phyloP scores from a whole-genome alignment of 2,113 vertebrate genomes.

The Calyptommatus sinebrachiatus region DNA sequence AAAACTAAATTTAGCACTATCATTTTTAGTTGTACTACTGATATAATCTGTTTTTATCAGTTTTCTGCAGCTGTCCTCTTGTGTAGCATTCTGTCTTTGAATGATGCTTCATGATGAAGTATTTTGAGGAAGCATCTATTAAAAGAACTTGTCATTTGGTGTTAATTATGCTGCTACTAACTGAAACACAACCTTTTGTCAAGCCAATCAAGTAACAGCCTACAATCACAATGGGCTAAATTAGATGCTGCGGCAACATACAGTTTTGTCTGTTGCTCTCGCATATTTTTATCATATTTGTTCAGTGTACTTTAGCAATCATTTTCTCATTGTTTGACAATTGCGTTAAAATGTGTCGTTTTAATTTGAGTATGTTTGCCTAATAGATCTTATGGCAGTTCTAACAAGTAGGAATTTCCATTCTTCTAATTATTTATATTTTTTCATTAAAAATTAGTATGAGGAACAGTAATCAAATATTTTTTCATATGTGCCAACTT shows the following conservation, averaged over 20 bases:
- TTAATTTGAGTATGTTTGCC: constrained; percentile 6
- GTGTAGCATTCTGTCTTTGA: constrained; percentile 59
- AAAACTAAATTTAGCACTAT: constrained; percentile 66
- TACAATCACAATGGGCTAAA: constrained; percentile 42
- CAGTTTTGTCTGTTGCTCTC: constrained; percentile 19
- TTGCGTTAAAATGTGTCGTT: neutral
- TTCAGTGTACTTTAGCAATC: constrained; percentile 1
- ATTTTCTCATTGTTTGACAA: constrained; percentile 3
- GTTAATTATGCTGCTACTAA: constrained; percentile 49
- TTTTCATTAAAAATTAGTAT: too few species aligned
- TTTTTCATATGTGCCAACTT: too few species aligned
- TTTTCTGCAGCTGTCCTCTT: constrained; percentile 54
- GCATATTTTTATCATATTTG: constrained; percentile 8
- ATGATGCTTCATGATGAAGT: constrained; percentile 45
- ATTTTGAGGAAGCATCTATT: constrained; percentile 53
- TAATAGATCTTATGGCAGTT: neutral
- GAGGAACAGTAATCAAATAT: too few species aligned
- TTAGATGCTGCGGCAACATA: constrained; percentile 49
- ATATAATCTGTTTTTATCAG: constrained; percentile 65
- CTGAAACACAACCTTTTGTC: constrained; percentile 43
- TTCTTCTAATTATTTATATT: too few species aligned
- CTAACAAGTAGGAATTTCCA: too few species aligned
- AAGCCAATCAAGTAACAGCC: constrained; percentile 48
- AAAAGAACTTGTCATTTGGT: constrained; percentile 50
- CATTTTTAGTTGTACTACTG: constrained; percentile 63